Conservation (phyloP, 2,888 invertebrate genomes). For the Conus canariensis region DNA sequence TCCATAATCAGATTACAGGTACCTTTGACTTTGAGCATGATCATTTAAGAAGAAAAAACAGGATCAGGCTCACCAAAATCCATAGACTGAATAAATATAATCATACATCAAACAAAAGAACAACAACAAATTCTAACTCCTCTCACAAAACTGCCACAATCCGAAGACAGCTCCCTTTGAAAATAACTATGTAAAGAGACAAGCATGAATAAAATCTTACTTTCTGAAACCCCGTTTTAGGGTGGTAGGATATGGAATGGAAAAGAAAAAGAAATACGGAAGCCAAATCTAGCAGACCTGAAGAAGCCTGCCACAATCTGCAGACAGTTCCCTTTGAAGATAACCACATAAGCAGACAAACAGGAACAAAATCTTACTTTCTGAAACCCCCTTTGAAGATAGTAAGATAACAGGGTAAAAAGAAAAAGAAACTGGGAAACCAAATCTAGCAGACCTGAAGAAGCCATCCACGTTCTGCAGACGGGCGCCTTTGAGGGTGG, state of each 20-base stretch:
- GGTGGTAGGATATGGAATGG: not conserved
- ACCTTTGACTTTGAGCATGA: too few species aligned
- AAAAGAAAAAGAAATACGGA: not conserved
- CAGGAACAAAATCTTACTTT: not conserved
- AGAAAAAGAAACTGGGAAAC: not conserved
- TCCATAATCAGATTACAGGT: too few species aligned
- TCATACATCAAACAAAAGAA: not conserved
- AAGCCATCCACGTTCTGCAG: slow-evolving; percentile 62
- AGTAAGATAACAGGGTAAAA: not conserved
- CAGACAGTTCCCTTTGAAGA: slow-evolving; percentile 79
- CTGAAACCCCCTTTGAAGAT: too few species aligned
- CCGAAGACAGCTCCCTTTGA: too few species aligned
- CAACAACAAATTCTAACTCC: not conserved
- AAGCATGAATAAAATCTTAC: not conserved
- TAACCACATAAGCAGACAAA: slow-evolving; percentile 79
- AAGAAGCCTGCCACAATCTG: slow-evolving; percentile 67
- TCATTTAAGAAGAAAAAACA: too few species aligned
- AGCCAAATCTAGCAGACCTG: slow-evolving; percentile 55
- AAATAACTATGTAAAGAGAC: not conserved
- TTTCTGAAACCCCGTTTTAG: too few species aligned
- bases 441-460: slow-evolving; percentile 67
- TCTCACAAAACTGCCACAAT: too few species aligned
- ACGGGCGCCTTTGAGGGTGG: slow-evolving; percentile 80
- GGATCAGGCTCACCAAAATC: too few species aligned
- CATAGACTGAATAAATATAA: too few species aligned